Percentiles rank a stretch among this genome's conserved stretches.
Conservation (phyloP, 2,113 vertebrate species). For the Thalassarche chlororhynchos region DNA sequence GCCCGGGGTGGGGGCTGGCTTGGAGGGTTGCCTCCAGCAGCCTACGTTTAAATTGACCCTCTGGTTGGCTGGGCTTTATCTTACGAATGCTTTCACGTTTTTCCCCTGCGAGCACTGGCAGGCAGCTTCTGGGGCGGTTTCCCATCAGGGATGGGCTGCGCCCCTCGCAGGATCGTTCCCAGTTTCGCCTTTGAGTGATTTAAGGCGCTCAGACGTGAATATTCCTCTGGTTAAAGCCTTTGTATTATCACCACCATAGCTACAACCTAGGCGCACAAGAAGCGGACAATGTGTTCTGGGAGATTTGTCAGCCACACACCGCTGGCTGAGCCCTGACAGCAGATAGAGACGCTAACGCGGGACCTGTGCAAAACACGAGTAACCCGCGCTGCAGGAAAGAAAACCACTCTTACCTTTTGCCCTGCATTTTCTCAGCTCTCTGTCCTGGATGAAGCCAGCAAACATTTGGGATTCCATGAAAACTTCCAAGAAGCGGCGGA, state of each 20-base stretch:
- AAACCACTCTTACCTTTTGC: constrained; percentile 85
- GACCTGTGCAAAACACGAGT: rapidly evolving
- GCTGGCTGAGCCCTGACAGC: rapidly evolving
- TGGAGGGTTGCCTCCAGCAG: no score
- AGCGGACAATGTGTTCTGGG: rapidly evolving
- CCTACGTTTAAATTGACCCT: no score
- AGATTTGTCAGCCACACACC: rapidly evolving
- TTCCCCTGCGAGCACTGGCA: not conserved
- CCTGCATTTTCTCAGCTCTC: constrained; percentile 92
- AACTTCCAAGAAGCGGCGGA: constrained; percentile 97
- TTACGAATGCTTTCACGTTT: rapidly evolving
- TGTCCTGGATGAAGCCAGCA: constrained; percentile 97
- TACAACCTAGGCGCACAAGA: rapidly evolving
- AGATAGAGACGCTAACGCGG: rapidly evolving
- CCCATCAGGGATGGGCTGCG: not conserved
- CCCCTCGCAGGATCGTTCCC: no score
- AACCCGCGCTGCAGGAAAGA: rapidly evolving
- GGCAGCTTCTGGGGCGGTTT: not conserved
- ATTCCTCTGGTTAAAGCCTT: not conserved
- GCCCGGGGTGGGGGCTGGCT: no score
- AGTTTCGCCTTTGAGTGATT: rapidly evolving
- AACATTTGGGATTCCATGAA: constrained; percentile 99
- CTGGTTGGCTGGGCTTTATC: no score
- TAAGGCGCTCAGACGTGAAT: not conserved
- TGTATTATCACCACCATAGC: rapidly evolving